Conservation (phyloP, 2,113 vertebrate species). For the Corapipo altera region DNA sequence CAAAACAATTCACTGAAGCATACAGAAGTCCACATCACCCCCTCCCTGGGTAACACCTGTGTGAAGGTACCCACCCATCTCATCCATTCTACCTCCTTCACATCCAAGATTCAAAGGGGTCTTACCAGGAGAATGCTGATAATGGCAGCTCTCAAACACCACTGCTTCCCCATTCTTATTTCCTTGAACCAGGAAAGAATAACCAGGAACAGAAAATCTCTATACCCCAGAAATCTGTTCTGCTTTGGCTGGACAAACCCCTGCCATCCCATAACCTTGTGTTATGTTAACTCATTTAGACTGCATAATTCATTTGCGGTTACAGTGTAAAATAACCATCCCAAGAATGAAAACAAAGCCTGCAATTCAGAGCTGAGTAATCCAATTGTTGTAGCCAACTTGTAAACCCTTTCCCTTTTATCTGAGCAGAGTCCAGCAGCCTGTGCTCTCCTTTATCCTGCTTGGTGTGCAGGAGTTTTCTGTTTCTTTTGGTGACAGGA, state of each 20-base stretch:
- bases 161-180: not conserved
- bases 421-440: not conserved
- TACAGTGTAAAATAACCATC: not conserved
- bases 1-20: not conserved
- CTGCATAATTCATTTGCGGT: not conserved
- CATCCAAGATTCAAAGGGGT: not conserved
- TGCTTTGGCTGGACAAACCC: not conserved
- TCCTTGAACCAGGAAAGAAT: not conserved
- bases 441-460: not conserved
- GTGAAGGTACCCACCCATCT: not conserved
- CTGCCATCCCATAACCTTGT: not conserved
- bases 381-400: not conserved
- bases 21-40: not conserved
- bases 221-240: not conserved
- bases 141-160: not conserved
- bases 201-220: not conserved
- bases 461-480: not conserved
- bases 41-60: not conserved
- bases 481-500: not conserved
- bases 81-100: not conserved
- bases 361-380: not conserved
- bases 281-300: not conserved
- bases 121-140: not conserved
- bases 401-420: not conserved
- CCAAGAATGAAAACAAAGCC: not conserved